A percentile compares a stretch with the other conserved stretches of the same genome.
Evolutionary conservation across 2,888 invertebrate species (phyloP).

Genomic region (Apocheima hispidaria): DNA sequence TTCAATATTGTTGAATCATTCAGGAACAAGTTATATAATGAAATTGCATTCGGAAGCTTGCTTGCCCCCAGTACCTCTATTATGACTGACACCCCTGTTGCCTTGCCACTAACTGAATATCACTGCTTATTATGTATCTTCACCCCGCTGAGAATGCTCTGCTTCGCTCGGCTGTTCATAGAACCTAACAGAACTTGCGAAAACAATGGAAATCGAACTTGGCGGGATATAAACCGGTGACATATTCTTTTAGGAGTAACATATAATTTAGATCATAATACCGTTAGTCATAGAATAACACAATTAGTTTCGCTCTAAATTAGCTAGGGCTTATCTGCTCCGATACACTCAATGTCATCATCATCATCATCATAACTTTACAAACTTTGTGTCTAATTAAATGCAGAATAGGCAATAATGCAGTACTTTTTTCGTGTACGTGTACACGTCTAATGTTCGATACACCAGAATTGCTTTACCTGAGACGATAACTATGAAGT

Average conservation of each 20-base stretch:
- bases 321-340: slow-evolving; percentile 76
- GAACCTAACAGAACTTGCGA: slow-evolving; percentile 53
- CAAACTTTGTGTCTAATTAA: slow-evolving; percentile 43
- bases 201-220: slow-evolving; percentile 57
- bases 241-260: slow-evolving; percentile 54
- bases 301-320: slow-evolving; percentile 60
- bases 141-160: slow-evolving; percentile 84
- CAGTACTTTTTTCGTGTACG: not conserved
- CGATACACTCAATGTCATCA: slow-evolving; percentile 52
- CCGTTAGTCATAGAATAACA: slow-evolving; percentile 50
- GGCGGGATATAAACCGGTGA: slow-evolving; percentile 68
- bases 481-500: not conserved
- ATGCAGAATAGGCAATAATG: slow-evolving; percentile 31
- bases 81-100: slow-evolving; percentile 76
- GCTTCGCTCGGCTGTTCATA: slow-evolving; percentile 80
- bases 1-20: no score
- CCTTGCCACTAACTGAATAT: slow-evolving; percentile 85
- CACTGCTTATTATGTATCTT: slow-evolving; percentile 81
- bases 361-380: slow-evolving; percentile 43
- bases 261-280: slow-evolving; percentile 44
- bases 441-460: slow-evolving; percentile 26
- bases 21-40: no score
- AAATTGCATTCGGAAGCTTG: slow-evolving; percentile 70
- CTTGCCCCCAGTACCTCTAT: slow-evolving; percentile 67
- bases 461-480: not conserved